These are phyloP conservation scores for Scotopteryx bipunctaria DNA, from an alignment of 2,888 invertebrate genomes.

Conservation along the genomic window DNA sequence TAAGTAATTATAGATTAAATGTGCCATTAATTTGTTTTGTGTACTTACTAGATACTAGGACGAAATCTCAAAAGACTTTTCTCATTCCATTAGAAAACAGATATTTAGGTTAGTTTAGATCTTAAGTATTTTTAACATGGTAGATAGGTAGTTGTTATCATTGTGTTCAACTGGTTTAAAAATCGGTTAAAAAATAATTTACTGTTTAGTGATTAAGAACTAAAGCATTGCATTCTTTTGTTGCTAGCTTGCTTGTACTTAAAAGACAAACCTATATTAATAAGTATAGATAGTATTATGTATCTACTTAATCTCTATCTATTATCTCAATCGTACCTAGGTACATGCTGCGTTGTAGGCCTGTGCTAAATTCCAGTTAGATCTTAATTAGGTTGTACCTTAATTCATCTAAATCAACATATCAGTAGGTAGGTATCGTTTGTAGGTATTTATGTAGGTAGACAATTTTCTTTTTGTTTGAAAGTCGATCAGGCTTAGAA, in stretches of 20 bases:
- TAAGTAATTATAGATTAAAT: too few species aligned
- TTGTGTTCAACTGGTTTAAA: neutral
- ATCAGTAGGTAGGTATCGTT: slow-evolving; percentile 22
- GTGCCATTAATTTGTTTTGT: too few species aligned
- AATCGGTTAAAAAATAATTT: neutral
- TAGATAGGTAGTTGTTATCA: too few species aligned
- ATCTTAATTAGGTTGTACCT: neutral
- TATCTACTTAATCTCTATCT: neutral
- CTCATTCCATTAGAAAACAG: slow-evolving; percentile 12
- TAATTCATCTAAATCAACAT: slow-evolving; percentile 18
- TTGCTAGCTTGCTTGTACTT: slow-evolving; percentile 11
- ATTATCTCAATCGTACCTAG: neutral
- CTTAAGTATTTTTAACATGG: too few species aligned
- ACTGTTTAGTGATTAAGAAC: neutral
- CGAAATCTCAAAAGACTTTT: slow-evolving; percentile 13
- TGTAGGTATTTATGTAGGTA: slow-evolving; percentile 23
- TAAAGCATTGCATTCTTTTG: neutral
- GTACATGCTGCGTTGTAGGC: neutral
- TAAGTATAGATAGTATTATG: neutral
- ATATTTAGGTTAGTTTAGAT: too few species aligned
- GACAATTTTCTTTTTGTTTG: slow-evolving; percentile 1
- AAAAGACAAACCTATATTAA: neutral
- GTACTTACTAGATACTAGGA: too few species aligned
- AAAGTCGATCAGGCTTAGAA: slow-evolving; percentile 9
- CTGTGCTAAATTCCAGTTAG: slow-evolving; percentile 11